A percentile compares a stretch with the other conserved stretches of the same genome.
Conservation (phyloP, 2,888 invertebrate species). For the Ochropleura leucogaster region DNA sequence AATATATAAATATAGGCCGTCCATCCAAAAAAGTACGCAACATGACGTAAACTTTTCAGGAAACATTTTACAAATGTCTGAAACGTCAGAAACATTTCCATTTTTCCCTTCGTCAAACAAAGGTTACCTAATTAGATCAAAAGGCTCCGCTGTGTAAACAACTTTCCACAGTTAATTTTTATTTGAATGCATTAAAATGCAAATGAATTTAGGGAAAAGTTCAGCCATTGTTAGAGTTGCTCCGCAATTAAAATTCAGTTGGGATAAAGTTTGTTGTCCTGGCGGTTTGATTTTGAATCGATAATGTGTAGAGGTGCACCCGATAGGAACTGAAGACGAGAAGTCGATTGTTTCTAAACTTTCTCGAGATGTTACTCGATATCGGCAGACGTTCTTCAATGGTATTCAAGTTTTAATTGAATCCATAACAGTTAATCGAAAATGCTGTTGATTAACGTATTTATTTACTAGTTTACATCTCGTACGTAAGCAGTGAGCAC, state of each 20-base stretch:
- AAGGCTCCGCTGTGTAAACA: slow-evolving; percentile 50
- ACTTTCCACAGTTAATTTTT: slow-evolving; percentile 50
- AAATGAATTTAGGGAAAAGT: slow-evolving; percentile 62
- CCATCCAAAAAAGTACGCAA: slow-evolving; percentile 12
- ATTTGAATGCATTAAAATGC: slow-evolving; percentile 63
- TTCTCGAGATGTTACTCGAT: slow-evolving; percentile 46
- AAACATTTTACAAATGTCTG: slow-evolving; percentile 28
- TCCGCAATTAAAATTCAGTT: slow-evolving; percentile 50
- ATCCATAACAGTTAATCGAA: slow-evolving; percentile 3
- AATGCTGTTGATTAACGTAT: background rate
- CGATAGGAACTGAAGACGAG: slow-evolving; percentile 21
- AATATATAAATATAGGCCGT: background rate
- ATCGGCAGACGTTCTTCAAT: slow-evolving; percentile 19
- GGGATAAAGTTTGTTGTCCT: slow-evolving; percentile 38
- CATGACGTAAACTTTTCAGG: slow-evolving; percentile 19
- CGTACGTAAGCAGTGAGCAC: background rate
- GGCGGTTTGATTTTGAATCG: slow-evolving; percentile 46
- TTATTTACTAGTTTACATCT: too few relatives aligned
- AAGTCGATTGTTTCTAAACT: slow-evolving; percentile 45
- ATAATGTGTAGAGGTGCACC: slow-evolving; percentile 45
- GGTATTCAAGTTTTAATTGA: slow-evolving; percentile 20
- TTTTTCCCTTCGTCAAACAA: slow-evolving; percentile 40
- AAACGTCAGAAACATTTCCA: slow-evolving; percentile 30
- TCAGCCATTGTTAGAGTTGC: slow-evolving; percentile 48
- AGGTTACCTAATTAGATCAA: slow-evolving; percentile 44